These are phyloP conservation scores for Notospermus geniculatus DNA, from an alignment of 1,140 invertebrate species.

Conservation along the genomic window DNA sequence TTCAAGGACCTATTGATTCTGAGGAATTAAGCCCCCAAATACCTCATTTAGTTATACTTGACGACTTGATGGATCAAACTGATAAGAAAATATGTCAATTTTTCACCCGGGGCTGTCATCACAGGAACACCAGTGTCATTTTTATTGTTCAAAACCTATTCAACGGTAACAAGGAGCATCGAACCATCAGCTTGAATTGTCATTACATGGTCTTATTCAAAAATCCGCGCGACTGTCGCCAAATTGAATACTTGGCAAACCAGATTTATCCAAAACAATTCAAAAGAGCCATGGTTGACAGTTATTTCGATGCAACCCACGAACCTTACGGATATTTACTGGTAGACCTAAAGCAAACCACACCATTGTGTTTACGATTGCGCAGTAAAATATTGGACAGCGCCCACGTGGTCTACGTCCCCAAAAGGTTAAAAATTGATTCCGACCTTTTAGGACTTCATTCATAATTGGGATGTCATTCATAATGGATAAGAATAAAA, in stretches of 20 bases:
- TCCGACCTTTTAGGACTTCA: too few species aligned
- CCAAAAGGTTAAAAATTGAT: too few species aligned
- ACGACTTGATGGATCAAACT: constrained; percentile 21
- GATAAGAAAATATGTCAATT: constrained; percentile 12
- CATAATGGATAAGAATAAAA: too few species aligned
- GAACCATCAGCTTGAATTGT: constrained; percentile 24
- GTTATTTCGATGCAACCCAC: constrained; percentile 14
- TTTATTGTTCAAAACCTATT: constrained; percentile 21
- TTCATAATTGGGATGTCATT: too few species aligned
- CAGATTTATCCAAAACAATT: too few species aligned
- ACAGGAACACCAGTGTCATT: constrained; percentile 19
- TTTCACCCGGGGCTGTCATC: too few species aligned
- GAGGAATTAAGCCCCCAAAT: too few species aligned
- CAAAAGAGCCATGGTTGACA: constrained; percentile 6
- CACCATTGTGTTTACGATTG: constrained; percentile 14
- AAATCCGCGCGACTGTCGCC: constrained; percentile 22
- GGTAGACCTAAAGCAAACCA: constrained; percentile 17
- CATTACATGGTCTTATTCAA: constrained; percentile 24
- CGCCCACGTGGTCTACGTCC: too few species aligned
- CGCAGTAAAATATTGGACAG: constrained; percentile 11
- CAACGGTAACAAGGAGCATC: constrained; percentile 20
- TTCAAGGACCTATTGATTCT: too few species aligned
- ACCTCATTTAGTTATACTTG: too few species aligned
- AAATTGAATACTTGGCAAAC: too few species aligned
- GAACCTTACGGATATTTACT: constrained; percentile 21